Conservation (phyloP, 2,797 vertebrate species). For the Eospalax fontanierii region DNA sequence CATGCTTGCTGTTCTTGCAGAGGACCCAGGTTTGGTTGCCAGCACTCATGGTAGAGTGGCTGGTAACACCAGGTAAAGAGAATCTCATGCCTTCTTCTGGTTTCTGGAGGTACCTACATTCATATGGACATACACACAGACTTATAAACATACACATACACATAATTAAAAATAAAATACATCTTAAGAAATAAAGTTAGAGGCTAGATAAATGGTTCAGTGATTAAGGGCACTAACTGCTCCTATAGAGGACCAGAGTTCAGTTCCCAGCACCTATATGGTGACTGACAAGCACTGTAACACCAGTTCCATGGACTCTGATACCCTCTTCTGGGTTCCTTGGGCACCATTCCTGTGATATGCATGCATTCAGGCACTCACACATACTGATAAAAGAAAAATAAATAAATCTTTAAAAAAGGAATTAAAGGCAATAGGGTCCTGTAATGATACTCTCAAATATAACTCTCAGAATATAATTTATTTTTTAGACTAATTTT, state of each 20-base stretch:
- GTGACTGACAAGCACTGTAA: no score
- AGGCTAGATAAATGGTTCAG: no score
- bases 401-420: no score
- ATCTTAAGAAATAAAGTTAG: neutral
- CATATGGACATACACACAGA: neutral
- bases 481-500: slow-evolving; percentile 48
- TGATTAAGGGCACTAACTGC: no score
- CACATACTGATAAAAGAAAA: no score
- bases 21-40: no score
- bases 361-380: no score
- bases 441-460: neutral
- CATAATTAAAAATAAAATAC: neutral
- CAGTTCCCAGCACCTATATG: no score
- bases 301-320: no score
- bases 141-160: neutral
- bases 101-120: neutral
- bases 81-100: neutral
- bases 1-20: neutral
- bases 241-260: no score
- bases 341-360: no score
- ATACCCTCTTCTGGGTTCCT: no score
- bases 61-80: neutral
- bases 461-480: neutral
- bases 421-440: neutral
- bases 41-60: neutral